Percentiles rank a stretch among this genome's conserved stretches.
These are phyloP conservation scores for Acipenser ruthenus DNA, from an alignment of 2,797 vertebrate genomes.

Conservation along the genomic window DNA sequence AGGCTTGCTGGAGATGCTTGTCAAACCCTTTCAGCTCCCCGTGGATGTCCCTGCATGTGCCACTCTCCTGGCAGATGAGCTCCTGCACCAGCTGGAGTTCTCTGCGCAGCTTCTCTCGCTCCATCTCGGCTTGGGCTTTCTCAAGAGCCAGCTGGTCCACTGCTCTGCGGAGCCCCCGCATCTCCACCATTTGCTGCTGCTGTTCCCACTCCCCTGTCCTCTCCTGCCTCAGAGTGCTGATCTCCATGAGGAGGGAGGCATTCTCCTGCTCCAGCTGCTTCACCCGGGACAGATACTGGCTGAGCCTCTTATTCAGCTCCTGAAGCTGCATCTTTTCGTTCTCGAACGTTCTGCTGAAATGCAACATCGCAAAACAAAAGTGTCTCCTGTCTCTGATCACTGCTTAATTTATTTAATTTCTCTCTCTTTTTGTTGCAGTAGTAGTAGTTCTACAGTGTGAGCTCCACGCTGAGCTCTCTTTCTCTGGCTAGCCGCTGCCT, in stretches of 20 bases:
- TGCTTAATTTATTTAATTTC: no score
- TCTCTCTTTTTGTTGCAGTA: no score
- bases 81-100: constrained; percentile 65
- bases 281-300: constrained; percentile 73
- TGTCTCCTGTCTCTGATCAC: no score
- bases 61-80: constrained; percentile 59
- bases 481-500: constrained; percentile 23
- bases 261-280: constrained; percentile 85
- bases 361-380: constrained; percentile 55
- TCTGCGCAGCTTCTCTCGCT: constrained; percentile 68
- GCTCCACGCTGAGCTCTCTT: no score
- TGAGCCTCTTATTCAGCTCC: constrained; percentile 78
- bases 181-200: constrained; percentile 50
- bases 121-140: constrained; percentile 71
- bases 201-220: constrained; percentile 35
- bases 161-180: constrained; percentile 62
- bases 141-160: constrained; percentile 71
- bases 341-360: constrained; percentile 60
- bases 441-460: no score
- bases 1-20: constrained; percentile 59
- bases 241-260: constrained; percentile 59
- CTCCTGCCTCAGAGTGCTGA: constrained; percentile 51
- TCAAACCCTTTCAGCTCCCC: constrained; percentile 66
- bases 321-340: constrained; percentile 78
- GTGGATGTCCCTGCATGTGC: constrained; percentile 57